Percentiles rank a stretch among this genome's conserved stretches.
phyloP scores from a whole-genome alignment of 2,113 vertebrate genomes.

The Mystacornis crossleyi region DNA sequence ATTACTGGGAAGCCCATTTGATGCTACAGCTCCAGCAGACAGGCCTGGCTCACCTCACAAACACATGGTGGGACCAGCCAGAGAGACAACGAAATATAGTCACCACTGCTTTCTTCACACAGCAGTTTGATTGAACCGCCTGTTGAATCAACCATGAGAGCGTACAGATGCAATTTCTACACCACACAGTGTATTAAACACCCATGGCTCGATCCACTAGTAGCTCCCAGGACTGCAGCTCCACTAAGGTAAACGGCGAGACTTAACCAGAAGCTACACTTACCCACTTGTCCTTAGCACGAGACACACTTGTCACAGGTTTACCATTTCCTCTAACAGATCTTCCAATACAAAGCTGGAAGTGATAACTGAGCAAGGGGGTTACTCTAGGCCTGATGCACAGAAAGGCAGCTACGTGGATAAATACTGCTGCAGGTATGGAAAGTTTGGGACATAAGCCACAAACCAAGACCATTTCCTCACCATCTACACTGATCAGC shows the following conservation, averaged over 20 bases:
- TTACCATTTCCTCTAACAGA: neutral
- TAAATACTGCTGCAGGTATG: neutral
- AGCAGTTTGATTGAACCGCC: neutral
- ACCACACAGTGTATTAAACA: neutral
- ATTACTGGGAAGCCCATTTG: neutral
- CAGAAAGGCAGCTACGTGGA: neutral
- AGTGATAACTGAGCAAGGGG: neutral
- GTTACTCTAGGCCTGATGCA: neutral
- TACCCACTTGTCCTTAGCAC: neutral
- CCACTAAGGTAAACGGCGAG: neutral
- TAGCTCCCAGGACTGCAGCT: accelerated
- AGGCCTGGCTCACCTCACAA: neutral
- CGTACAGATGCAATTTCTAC: neutral
- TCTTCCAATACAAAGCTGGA: neutral
- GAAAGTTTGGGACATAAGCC: neutral
- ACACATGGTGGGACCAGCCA: accelerated
- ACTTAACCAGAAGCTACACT: neutral
- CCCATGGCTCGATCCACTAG: neutral
- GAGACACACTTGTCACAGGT: accelerated
- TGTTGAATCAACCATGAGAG: neutral
- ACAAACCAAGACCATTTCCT: neutral
- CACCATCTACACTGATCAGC: neutral
- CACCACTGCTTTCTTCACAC: neutral
- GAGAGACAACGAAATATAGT: neutral
- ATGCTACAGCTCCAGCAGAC: neutral